Evolutionary conservation across 2,113 vertebrate genomes (phyloP).

Genomic region (Microcebus jonahi): DNA sequence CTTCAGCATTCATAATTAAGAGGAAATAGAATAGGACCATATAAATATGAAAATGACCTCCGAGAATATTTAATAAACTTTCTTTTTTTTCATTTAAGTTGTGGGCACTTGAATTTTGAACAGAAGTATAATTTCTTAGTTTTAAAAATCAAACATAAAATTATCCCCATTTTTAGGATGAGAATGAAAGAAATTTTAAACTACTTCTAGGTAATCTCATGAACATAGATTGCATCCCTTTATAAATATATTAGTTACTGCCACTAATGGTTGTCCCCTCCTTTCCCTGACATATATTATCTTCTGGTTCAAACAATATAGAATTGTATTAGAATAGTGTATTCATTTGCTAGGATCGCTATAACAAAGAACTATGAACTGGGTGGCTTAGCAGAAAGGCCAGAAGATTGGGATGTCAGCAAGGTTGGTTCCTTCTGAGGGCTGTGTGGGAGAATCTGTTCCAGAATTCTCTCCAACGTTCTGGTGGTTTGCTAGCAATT

Average conservation of each 20-base stretch:
- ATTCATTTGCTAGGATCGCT: background rate
- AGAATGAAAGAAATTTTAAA: background rate
- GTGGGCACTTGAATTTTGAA: background rate
- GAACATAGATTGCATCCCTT: background rate
- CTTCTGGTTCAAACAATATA: background rate
- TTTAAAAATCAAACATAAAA: background rate
- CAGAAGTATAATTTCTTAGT: background rate
- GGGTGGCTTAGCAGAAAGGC: background rate
- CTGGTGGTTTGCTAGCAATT: background rate
- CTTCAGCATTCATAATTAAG: constrained; percentile 84
- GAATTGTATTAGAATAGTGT: background rate
- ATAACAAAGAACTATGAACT: background rate
- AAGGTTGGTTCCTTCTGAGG: background rate
- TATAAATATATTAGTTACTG: background rate
- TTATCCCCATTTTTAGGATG: background rate
- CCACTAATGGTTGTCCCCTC: background rate
- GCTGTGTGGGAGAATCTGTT: background rate
- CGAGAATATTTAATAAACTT: constrained; percentile 66
- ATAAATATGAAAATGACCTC: constrained; percentile 65
- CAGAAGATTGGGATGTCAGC: background rate
- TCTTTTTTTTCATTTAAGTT: constrained; percentile 30
- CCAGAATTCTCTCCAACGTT: background rate
- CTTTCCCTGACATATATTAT: background rate
- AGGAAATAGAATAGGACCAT: constrained; percentile 68
- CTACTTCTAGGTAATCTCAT: background rate